Conservation (phyloP, 2,888 invertebrate genomes). For the Chelonus formosanus region DNA sequence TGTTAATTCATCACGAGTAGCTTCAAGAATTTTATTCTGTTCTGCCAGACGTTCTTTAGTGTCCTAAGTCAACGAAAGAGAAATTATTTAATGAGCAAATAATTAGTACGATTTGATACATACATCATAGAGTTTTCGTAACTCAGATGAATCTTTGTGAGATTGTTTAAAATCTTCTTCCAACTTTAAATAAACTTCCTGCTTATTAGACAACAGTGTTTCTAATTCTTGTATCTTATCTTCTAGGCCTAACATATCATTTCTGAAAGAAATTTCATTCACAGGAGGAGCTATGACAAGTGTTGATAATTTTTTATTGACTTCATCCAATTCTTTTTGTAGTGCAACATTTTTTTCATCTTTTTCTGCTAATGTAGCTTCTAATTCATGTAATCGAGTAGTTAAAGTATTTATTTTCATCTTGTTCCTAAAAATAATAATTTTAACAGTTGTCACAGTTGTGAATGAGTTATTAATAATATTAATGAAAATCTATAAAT, state of each 20-base stretch:
- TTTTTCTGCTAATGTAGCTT: conserved; percentile 29
- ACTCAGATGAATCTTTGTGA: conserved; percentile 38
- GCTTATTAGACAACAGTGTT: conserved; percentile 36
- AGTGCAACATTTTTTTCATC: conserved; percentile 35
- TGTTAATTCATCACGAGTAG: conserved; percentile 46
- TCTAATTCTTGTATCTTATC: conserved; percentile 37
- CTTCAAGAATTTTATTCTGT: conserved; percentile 46
- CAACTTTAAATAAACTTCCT: conserved; percentile 25
- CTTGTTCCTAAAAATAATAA: conserved; percentile 29
- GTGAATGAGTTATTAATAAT: background rate
- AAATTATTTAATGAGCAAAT: background rate
- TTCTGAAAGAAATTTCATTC: conserved; percentile 8
- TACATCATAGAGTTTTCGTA: conserved; percentile 40
- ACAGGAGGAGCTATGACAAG: background rate
- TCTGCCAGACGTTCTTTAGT: conserved; percentile 43
- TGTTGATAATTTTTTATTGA: conserved; percentile 32
- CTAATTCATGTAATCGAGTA: conserved; percentile 34
- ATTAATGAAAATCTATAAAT: background rate
- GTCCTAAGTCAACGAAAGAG: conserved; percentile 20
- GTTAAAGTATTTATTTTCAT: conserved; percentile 30
- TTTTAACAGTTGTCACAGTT: too few species aligned
- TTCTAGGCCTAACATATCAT: conserved; percentile 33
- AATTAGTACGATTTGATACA: conserved; percentile 6
- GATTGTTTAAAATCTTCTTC: conserved; percentile 36
- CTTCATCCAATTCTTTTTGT: conserved; percentile 25